A percentile compares a stretch with the other conserved stretches of the same genome.
phyloP scores from a whole-genome alignment of 1,140 invertebrate genomes.

The Bombus pyrosoma region DNA sequence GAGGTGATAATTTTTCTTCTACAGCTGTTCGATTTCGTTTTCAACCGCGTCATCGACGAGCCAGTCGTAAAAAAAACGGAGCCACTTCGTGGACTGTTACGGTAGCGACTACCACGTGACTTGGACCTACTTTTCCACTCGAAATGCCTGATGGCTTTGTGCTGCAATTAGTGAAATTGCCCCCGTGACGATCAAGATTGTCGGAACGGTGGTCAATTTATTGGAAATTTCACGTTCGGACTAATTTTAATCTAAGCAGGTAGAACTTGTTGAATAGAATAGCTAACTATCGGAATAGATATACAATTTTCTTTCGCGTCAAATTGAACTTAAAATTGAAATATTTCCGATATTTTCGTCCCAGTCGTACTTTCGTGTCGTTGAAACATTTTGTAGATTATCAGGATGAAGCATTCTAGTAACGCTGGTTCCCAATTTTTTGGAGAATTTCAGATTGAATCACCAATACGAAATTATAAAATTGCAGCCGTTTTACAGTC shows the following conservation, averaged over 20 bases:
- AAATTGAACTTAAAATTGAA: too few species aligned
- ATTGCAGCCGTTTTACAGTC: too few species aligned
- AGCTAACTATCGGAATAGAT: too few species aligned
- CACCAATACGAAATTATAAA: too few species aligned
- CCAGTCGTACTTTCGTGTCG: too few species aligned
- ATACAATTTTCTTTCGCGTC: too few species aligned
- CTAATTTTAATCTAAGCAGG: too few species aligned
- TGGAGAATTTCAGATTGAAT: background rate
- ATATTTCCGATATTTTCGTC: too few species aligned
- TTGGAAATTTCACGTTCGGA: background rate
- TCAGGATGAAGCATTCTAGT: too few species aligned
- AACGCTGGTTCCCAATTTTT: background rate
- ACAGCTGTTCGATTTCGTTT: constrained; percentile 68
- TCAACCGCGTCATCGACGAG: constrained; percentile 53
- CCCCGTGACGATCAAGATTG: background rate
- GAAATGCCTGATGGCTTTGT: background rate
- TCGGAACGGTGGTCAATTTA: background rate
- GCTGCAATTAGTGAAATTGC: background rate
- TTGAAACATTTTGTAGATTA: too few species aligned
- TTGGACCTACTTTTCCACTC: background rate
- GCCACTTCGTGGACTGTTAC: background rate
- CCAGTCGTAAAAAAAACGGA: background rate
- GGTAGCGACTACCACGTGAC: background rate
- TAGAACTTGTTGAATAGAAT: too few species aligned
- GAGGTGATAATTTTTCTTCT: constrained; percentile 68